phyloP scores from a whole-genome alignment of 1,140 invertebrate genomes.

The Drosophila lowei region DNA sequence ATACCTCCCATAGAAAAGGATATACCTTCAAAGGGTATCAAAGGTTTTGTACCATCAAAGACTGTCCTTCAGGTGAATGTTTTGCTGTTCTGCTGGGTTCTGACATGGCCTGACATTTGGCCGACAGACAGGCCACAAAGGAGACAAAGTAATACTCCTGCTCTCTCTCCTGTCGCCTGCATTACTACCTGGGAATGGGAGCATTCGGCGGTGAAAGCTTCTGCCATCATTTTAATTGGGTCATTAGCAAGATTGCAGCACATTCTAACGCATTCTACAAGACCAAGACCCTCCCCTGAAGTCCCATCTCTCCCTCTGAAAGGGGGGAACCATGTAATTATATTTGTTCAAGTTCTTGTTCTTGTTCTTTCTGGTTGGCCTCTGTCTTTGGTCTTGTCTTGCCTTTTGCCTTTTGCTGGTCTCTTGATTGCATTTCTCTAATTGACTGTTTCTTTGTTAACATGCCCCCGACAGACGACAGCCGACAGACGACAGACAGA shows the following conservation, averaged over 20 bases:
- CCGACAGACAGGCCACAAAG: no score
- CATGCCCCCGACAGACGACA: not conserved
- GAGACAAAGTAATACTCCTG: no score
- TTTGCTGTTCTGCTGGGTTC: no score
- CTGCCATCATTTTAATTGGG: constrained; percentile 58
- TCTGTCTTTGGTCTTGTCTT: constrained; percentile 5
- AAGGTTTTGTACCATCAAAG: no score
- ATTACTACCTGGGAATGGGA: no score
- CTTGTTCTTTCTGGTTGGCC: not conserved
- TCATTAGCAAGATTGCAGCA: constrained; percentile 66
- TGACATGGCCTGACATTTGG: not conserved
- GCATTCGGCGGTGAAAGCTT: constrained; percentile 36
- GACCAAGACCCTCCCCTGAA: not conserved
- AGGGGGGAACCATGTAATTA: constrained; percentile 21
- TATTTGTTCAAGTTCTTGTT: constrained; percentile 11
- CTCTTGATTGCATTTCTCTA: constrained; percentile 41
- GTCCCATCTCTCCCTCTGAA: not conserved
- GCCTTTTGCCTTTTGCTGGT: constrained; percentile 2
- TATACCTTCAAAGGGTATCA: no score
- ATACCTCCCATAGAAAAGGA: no score
- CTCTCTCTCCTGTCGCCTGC: not conserved
- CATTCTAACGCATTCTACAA: constrained; percentile 58
- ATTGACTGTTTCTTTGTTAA: constrained; percentile 21
- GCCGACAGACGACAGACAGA: not conserved
- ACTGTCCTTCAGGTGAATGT: no score